phyloP scores from a whole-genome alignment of 2,113 vertebrate genomes.

The Colistium nudipinnis region DNA sequence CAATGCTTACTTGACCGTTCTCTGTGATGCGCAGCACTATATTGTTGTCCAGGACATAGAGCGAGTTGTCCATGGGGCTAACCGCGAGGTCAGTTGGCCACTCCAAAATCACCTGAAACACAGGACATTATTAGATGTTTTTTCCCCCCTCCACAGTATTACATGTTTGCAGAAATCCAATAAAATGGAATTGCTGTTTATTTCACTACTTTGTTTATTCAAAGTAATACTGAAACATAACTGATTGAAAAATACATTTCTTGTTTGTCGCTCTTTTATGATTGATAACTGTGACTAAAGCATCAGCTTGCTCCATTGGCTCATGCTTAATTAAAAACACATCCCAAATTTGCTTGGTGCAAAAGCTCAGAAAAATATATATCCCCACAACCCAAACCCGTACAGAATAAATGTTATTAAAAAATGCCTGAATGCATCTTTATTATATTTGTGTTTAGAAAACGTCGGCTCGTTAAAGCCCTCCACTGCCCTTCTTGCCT shows the following conservation, averaged over 20 bases:
- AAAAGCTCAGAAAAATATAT: not conserved
- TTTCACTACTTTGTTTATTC: too few relatives aligned
- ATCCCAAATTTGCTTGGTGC: not conserved
- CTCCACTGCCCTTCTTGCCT: not conserved
- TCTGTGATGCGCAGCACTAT: conserved; percentile 95
- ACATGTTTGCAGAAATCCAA: not conserved
- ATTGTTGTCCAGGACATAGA: conserved; percentile 95
- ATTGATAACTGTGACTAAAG: not conserved
- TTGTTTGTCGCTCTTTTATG: not conserved
- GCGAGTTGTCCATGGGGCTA: conserved; percentile 98
- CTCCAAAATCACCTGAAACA: conserved; percentile 91
- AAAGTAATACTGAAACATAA: not conserved
- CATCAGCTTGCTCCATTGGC: not conserved
- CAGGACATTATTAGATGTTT: conserved; percentile 15
- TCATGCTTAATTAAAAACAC: not conserved
- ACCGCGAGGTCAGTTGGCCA: conserved; percentile 97
- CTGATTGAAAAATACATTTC: not conserved
- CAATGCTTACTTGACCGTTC: conserved; percentile 94
- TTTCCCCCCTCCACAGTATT: not conserved
- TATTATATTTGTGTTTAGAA: not conserved
- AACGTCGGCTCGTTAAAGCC: not conserved
- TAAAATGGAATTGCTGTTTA: not conserved
- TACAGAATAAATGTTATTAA: not conserved
- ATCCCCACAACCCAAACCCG: not conserved
- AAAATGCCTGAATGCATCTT: not conserved